These are phyloP conservation scores for Regulus satrapa DNA, from an alignment of 2,113 vertebrate species.

Conservation along the genomic window DNA sequence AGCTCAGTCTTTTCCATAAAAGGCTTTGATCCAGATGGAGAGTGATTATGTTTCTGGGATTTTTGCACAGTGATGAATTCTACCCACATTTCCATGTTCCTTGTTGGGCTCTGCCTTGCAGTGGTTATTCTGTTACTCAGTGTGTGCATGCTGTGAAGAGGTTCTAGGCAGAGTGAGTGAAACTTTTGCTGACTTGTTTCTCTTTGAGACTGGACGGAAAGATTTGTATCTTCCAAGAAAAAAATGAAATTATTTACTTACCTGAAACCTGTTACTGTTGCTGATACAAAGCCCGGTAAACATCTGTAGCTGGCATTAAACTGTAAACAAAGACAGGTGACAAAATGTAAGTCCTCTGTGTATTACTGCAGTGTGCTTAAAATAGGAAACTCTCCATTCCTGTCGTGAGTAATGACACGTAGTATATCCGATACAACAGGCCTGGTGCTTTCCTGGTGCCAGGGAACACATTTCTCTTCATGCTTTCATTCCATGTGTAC, in stretches of 20 bases:
- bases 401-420: not conserved
- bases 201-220: not conserved
- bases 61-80: not conserved
- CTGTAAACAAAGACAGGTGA: constrained; percentile 59
- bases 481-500: not conserved
- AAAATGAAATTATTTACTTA: constrained; percentile 29
- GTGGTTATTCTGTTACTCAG: not conserved
- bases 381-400: not conserved
- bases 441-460: not conserved
- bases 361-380: not conserved
- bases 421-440: not conserved
- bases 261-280: constrained; percentile 67
- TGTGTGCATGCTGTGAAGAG: no score
- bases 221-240: not conserved
- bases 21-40: not conserved
- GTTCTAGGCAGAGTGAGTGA: not conserved
- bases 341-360: not conserved
- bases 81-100: not conserved
- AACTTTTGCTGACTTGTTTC: not conserved
- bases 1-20: not conserved
- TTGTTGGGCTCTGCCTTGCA: not conserved
- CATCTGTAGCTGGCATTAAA: constrained; percentile 62
- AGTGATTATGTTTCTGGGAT: not conserved
- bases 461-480: not conserved
- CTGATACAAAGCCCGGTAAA: constrained; percentile 65